A percentile compares a stretch with the other conserved stretches of the same genome.
These are phyloP conservation scores for Lordiphosa andalusiaca DNA, from an alignment of 2,888 invertebrate species.

Conservation along the genomic window DNA sequence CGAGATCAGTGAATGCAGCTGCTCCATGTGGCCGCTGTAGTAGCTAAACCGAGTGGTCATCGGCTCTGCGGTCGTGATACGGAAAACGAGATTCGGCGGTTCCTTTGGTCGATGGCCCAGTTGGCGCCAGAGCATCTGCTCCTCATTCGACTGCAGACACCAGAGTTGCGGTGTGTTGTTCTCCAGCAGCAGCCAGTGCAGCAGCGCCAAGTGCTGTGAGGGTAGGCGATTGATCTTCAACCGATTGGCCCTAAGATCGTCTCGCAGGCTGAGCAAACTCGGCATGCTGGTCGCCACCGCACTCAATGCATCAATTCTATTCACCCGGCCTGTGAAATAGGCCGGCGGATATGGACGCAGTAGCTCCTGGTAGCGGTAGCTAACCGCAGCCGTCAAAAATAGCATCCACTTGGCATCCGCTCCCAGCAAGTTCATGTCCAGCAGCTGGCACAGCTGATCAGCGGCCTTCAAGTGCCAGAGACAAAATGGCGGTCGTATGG, in stretches of 20 bases:
- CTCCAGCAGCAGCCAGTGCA: constrained; percentile 31
- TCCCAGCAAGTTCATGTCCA: constrained; percentile 23
- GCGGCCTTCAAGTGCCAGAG: constrained; percentile 6
- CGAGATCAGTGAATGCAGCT: constrained; percentile 15
- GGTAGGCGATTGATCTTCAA: not conserved
- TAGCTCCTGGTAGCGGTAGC: constrained; percentile 15
- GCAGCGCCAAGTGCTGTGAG: constrained; percentile 13
- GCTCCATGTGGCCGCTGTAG: constrained; percentile 24
- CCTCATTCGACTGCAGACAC: constrained; percentile 6
- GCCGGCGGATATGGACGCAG: constrained; percentile 14
- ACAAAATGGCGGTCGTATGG: not conserved
- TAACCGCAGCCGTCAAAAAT: constrained; percentile 22
- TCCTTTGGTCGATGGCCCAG: constrained; percentile 7
- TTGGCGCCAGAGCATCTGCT: constrained; percentile 18
- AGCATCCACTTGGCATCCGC: constrained; percentile 28
- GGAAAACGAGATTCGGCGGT: constrained; percentile 20
- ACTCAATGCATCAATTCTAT: constrained; percentile 9
- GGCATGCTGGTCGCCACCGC: constrained; percentile 14
- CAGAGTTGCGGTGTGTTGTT: constrained; percentile 20
- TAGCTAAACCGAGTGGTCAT: not conserved
- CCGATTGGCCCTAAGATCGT: not conserved
- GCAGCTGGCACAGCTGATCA: constrained; percentile 1
- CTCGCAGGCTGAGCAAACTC: constrained; percentile 3
- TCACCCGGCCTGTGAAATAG: not conserved
- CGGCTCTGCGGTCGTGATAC: constrained; percentile 1